Conservation (phyloP, 2,888 invertebrate genomes). For the Aelia acuminata region DNA sequence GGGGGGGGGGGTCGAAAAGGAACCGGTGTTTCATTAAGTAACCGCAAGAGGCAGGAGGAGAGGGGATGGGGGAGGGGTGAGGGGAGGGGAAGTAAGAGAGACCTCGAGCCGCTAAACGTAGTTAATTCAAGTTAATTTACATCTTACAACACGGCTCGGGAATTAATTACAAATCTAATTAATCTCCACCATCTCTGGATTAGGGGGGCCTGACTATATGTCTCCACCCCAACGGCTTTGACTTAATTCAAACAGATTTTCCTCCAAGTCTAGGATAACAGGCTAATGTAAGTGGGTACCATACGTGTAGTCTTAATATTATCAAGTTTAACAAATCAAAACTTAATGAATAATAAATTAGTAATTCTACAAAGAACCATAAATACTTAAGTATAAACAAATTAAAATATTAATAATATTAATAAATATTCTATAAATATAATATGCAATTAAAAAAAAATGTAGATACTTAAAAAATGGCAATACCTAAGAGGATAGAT, state of each 20-base stretch:
- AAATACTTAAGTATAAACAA: too few species aligned
- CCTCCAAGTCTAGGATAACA: too few species aligned
- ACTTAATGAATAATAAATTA: too few species aligned
- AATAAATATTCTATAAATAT: too few species aligned
- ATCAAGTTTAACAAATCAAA: too few species aligned
- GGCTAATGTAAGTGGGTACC: too few species aligned
- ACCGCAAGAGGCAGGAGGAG: background rate
- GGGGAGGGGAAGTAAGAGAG: background rate
- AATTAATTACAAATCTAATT: slow-evolving; percentile 56
- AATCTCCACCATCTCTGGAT: slow-evolving; percentile 36
- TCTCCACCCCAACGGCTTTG: background rate
- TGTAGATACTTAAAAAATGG: too few species aligned
- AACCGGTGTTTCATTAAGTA: slow-evolving; percentile 24
- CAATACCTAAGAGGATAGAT: too few species aligned
- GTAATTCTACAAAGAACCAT: too few species aligned
- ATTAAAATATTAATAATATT: too few species aligned
- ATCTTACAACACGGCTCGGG: slow-evolving; percentile 49
- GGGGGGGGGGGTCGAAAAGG: background rate
- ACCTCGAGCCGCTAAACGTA: slow-evolving; percentile 3
- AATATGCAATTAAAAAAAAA: too few species aligned
- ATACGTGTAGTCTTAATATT: too few species aligned
- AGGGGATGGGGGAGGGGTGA: background rate
- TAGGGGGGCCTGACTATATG: background rate
- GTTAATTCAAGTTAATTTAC: slow-evolving; percentile 57
- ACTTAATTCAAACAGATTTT: slow-evolving; percentile 37